Percentiles rank a stretch among this genome's conserved stretches.
Conservation (phyloP, 2,888 invertebrate genomes). For the Drosophila leonis region DNA sequence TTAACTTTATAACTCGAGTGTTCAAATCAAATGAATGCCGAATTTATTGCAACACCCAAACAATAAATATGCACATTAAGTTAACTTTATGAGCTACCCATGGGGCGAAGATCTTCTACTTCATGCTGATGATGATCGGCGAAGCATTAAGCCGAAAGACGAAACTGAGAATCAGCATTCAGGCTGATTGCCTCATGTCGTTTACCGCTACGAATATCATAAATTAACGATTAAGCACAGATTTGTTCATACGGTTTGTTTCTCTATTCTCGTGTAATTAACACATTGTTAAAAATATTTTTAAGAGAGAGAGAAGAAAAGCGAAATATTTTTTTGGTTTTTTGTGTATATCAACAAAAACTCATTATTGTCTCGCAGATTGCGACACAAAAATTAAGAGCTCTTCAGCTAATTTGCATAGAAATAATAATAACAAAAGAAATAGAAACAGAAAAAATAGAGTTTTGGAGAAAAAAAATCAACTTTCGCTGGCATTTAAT, state of each 20-base stretch:
- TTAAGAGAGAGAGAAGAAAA: not conserved
- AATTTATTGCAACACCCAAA: conserved; percentile 24
- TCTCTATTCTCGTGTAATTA: conserved; percentile 57
- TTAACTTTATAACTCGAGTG: not conserved
- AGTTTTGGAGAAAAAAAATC: conserved; percentile 14
- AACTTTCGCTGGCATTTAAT: conserved; percentile 58
- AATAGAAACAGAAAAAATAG: conserved; percentile 28
- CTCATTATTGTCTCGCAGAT: conserved; percentile 45
- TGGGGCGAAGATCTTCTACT: conserved; percentile 9
- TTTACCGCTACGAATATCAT: conserved; percentile 75
- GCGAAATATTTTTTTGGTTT: not conserved
- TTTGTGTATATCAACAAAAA: conserved; percentile 15
- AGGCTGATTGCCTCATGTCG: conserved; percentile 51
- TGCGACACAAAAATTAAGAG: conserved; percentile 44
- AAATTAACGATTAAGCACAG: conserved; percentile 79
- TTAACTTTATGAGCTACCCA: conserved; percentile 66
- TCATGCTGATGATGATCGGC: conserved; percentile 49
- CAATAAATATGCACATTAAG: conserved; percentile 17
- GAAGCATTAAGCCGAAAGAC: conserved; percentile 50
- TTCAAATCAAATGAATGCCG: conserved; percentile 10
- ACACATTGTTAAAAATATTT: conserved; percentile 70
- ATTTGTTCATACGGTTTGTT: conserved; percentile 65
- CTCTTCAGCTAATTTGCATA: conserved; percentile 66
- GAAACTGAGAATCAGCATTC: conserved; percentile 19
- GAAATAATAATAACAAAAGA: conserved; percentile 58